Base-by-base conservation (phyloP, 2,797 vertebrate genomes). In the Lindbergichthys nudifrons region DNA sequence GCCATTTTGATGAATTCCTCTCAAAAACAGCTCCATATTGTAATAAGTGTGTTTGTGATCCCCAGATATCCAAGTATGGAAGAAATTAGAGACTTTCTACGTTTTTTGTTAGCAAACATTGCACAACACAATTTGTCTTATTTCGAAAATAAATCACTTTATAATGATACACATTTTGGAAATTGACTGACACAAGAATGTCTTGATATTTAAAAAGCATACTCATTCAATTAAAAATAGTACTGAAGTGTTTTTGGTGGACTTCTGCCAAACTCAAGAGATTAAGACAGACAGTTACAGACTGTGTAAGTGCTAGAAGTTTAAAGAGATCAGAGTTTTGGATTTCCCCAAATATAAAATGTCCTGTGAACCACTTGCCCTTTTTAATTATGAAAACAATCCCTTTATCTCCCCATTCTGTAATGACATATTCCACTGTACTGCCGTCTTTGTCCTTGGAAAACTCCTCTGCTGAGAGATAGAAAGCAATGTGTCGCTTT, bases 21-120 rank as follows among this genome's bases (percentile, higher is more conserved):
- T 59, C 53, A 56, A 51, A 64, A 73, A 83, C 52, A 15, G 14
- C 54, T 83, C 48, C 67, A 53, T 30, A 63, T 51, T 82, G 53
- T 21, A 75, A 3, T 61, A 48, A 65, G 50, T 62, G 6, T 65
- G 5, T 23, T n/a, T 19, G 19, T 59, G 21, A 65, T 16, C 54
- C 41, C 39, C 54, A 64, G 12, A 54, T 64, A 47, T 64, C 6
- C 23, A 32, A 8, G 45, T 73, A 51, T 73, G 42, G 46, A 36
- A 56, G 18, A 64, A 47, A 69, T 62, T 23, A 47, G 13, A 53
- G 32, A 45, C 26, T 5, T 42, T 39, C 13, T 41, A 58, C 48
- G 42, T 70, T 73, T 12, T 73, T 42, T 50, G 45, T 79, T 30
- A 65, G 51, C 21, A 58, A 15, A 13, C 32, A 59, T 32, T 39